Evolutionary conservation across 1,140 invertebrate species (phyloP).

Genomic region (Camponotus pennsylvanicus): DNA sequence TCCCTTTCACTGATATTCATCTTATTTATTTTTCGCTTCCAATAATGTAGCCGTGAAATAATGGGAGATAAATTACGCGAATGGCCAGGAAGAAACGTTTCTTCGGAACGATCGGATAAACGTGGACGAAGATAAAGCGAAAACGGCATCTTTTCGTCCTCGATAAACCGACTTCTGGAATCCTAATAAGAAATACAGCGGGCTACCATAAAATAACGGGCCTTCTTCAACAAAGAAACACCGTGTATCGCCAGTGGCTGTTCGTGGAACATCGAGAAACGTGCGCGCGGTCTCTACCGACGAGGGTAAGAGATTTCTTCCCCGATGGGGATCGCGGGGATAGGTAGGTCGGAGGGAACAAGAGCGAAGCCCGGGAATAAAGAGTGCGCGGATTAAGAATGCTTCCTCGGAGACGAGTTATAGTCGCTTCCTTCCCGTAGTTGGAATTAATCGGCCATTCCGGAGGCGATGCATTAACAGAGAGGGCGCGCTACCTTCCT

Average conservation of each 20-base stretch:
- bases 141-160: slow-evolving; percentile 45
- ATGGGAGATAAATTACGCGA: not conserved
- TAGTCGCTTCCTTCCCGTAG: slow-evolving; percentile 85
- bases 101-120: slow-evolving; percentile 2
- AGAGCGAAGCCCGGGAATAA: slow-evolving; percentile 80
- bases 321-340: slow-evolving; percentile 63
- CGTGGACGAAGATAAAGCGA: slow-evolving; percentile 8
- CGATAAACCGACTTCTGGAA: slow-evolving; percentile 76
- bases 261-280: slow-evolving; percentile 74
- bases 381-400: slow-evolving; percentile 86
- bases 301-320: slow-evolving; percentile 77
- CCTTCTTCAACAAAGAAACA: slow-evolving; percentile 78
- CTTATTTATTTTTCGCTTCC: not conserved
- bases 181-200: slow-evolving; percentile 79
- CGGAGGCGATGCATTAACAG: slow-evolving; percentile 84
- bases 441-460: slow-evolving; percentile 86
- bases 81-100: not conserved
- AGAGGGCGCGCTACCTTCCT: slow-evolving; percentile 74
- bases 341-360: slow-evolving; percentile 53
- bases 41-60: not conserved
- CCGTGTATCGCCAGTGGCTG: slow-evolving; percentile 80
- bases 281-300: slow-evolving; percentile 58
- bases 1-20: not conserved
- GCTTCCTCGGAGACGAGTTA: slow-evolving; percentile 86
- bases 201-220: slow-evolving; percentile 77